Evolutionary conservation across 64 coral and sea anemone genomes (phyloP).

Genomic region (Actinia equina): DNA sequence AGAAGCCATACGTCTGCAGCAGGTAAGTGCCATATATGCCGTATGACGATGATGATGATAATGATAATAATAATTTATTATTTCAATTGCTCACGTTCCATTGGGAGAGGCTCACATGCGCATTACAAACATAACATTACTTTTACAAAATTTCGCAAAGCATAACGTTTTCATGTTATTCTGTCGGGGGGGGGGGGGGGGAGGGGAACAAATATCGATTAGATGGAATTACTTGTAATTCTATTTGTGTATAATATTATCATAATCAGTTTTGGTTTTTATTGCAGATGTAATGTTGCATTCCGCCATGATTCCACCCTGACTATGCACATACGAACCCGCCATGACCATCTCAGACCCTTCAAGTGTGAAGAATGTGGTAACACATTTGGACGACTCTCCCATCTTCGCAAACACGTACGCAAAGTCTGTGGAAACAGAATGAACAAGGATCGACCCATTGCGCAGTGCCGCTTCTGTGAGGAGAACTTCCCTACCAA

Average conservation of each 20-base stretch:
- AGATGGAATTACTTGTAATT: too few species aligned
- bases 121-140: too few species aligned
- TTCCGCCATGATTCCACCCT: conserved; percentile 99
- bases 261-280: background rate
- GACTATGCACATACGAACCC: conserved; percentile 95
- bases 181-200: too few species aligned
- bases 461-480: conserved; percentile 96
- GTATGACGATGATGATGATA: too few species aligned
- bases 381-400: conserved; percentile 84
- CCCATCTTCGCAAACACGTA: conserved; percentile 93
- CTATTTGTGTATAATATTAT: too few species aligned
- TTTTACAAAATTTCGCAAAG: too few species aligned
- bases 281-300: conserved; percentile 74
- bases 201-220: too few species aligned
- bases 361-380: conserved; percentile 98
- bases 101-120: too few species aligned
- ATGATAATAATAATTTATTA: too few species aligned
- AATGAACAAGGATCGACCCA: conserved; percentile 84
- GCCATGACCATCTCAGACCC: conserved; percentile 91
- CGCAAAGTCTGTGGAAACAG: conserved; percentile 96
- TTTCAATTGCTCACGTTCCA: too few species aligned
- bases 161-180: too few species aligned
- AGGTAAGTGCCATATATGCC: conserved; percentile 12
- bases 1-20: conserved; percentile 95
- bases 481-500: conserved; percentile 94